Evolutionary conservation across 2,888 invertebrate genomes (phyloP), one percentile per base, ranked within the genome.

Genomic region (Melinopterus prodromus): DNA sequence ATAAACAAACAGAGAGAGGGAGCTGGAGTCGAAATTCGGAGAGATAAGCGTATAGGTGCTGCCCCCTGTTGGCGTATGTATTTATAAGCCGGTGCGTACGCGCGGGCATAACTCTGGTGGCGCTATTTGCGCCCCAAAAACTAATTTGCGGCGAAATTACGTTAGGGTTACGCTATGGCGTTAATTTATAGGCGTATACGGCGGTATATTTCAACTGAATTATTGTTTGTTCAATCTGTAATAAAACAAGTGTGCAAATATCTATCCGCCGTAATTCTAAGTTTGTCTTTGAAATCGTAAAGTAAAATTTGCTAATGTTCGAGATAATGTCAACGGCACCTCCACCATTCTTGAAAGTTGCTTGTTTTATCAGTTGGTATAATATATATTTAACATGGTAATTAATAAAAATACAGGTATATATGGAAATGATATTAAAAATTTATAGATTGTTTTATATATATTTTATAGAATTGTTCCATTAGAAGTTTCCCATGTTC

Each of bases 1-100:
- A 77, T 77, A 79, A 77, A 79, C 79, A 79, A 79, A 76, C 79
- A 77, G 53, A 76, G 72, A 75, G 74, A 69, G 16, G 70, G 78
- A 78, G 12, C 53, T 53, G 53, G 53, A 53, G 53, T 53, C 53
- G 53, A 53, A 53, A 53, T 53, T 53, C 53, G 53, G 53, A 53
- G 53, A 53, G 53, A 53, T 53, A 53, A 53, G 53, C 53, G 53
- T 53, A 53, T 53, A 53, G 53, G 53, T 53, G 53, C 53, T 53
- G 53, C 53, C 53, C 53, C 53, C 53, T 53, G 53, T 53, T 53
- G 53, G 53, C 53, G 53, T 53, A 53, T 53, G 53, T 53, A 53
- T 53, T 53, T 53, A 53, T 53, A 53, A 53, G 53, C 53, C 53
- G 0, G 53, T 53, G 53, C 53, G 53, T 53, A 53, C 26, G 53